phyloP scores from a whole-genome alignment of 2,113 vertebrate species.

The Ciconia boyciana region DNA sequence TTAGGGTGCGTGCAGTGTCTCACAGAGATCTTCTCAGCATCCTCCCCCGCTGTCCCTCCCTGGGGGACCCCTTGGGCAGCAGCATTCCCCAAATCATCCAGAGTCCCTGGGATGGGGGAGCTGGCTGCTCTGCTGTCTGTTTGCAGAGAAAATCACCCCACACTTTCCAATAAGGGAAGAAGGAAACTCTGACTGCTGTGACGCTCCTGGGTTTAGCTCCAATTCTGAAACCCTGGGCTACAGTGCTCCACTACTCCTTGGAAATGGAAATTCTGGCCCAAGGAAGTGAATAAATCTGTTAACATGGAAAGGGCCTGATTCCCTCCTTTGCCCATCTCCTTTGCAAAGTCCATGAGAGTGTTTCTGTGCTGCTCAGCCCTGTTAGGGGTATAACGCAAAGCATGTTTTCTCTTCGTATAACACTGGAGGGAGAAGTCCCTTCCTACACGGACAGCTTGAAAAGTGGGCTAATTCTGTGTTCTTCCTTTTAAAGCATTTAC shows the following conservation, averaged over 20 bases:
- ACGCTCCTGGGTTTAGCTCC: neutral
- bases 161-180: neutral
- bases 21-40: neutral
- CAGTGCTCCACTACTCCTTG: neutral
- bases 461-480: neutral
- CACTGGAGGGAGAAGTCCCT: neutral
- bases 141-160: neutral
- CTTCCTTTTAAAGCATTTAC: neutral
- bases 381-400: neutral
- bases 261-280: neutral
- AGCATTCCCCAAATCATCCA: neutral
- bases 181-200: neutral
- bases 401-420: neutral
- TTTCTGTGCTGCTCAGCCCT: neutral
- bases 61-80: fast-evolving
- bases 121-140: neutral
- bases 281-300: neutral
- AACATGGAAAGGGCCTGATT: neutral
- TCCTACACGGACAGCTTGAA: neutral
- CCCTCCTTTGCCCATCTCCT: neutral
- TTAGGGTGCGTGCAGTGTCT: neutral
- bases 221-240: neutral
- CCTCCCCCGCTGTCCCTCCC: neutral
- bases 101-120: neutral
- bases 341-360: neutral